phyloP scores from a whole-genome alignment of 2,888 invertebrate species.

The Meghimatium bilineatum region DNA sequence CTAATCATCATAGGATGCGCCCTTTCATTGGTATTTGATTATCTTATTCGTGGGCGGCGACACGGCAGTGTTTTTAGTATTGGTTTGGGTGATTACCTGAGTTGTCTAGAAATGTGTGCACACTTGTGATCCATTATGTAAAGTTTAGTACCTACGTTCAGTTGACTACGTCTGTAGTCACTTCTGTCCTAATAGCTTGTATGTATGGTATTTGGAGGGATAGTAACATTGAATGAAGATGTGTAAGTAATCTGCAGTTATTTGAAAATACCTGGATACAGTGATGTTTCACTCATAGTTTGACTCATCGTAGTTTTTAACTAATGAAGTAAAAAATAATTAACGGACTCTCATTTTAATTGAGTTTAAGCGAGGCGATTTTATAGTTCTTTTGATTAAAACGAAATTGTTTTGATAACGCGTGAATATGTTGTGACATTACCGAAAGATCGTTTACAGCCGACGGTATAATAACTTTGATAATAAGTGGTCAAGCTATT shows the following conservation, averaged over 20 bases:
- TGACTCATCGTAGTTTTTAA: too few relatives aligned
- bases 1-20: background rate
- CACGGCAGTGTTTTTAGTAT: background rate
- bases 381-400: too few relatives aligned
- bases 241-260: background rate
- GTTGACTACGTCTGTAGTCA: too few relatives aligned
- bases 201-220: background rate
- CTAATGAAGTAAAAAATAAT: too few relatives aligned
- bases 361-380: too few relatives aligned
- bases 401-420: too few relatives aligned
- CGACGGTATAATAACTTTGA: too few relatives aligned
- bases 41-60: background rate
- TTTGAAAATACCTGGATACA: background rate
- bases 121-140: background rate
- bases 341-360: too few relatives aligned
- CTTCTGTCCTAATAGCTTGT: background rate
- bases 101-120: background rate
- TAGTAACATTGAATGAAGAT: background rate
- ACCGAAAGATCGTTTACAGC: too few relatives aligned
- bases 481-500: too few relatives aligned
- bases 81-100: background rate
- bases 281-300: too few relatives aligned
- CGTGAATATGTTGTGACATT: too few relatives aligned
- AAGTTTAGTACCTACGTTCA: background rate
- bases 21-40: background rate